Conservation (phyloP, 2,797 vertebrate genomes). For the Pipistrellus kuhlii region DNA sequence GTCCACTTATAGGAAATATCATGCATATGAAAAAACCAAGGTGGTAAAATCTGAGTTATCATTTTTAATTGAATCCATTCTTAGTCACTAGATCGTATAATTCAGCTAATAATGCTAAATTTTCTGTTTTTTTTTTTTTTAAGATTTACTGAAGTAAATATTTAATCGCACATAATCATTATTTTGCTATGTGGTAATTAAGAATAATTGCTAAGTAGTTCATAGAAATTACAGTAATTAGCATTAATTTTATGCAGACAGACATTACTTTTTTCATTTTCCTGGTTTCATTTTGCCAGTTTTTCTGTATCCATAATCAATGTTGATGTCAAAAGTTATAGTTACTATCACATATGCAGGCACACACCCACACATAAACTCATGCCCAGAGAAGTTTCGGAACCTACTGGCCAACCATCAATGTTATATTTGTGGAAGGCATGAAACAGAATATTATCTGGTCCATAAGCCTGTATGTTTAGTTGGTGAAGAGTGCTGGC, state of each 20-base stretch:
- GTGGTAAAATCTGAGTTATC: neutral
- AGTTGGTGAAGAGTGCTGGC: neutral
- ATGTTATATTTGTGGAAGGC: neutral
- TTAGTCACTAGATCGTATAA: neutral
- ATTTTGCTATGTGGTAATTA: conserved; percentile 45
- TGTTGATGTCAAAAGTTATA: neutral
- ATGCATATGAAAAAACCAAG: neutral
- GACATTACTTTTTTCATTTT: neutral
- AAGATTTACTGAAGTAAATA: neutral
- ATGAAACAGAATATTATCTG: neutral
- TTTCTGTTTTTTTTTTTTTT: neutral
- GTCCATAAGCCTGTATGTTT: neutral
- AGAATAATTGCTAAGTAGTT: conserved; percentile 5
- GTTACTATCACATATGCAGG: neutral
- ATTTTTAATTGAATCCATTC: conserved; percentile 1
- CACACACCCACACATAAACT: neutral
- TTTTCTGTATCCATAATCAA: neutral
- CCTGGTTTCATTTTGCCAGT: neutral
- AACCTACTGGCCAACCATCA: neutral
- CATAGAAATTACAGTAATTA: conserved; percentile 33
- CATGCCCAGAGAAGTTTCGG: neutral
- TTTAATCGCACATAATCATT: conserved; percentile 48
- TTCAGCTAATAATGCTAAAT: neutral
- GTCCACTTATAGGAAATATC: neutral
- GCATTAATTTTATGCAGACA: conserved; percentile 22